Base-by-base conservation (phyloP, 2,113 vertebrate genomes). In the Progne subis region DNA sequence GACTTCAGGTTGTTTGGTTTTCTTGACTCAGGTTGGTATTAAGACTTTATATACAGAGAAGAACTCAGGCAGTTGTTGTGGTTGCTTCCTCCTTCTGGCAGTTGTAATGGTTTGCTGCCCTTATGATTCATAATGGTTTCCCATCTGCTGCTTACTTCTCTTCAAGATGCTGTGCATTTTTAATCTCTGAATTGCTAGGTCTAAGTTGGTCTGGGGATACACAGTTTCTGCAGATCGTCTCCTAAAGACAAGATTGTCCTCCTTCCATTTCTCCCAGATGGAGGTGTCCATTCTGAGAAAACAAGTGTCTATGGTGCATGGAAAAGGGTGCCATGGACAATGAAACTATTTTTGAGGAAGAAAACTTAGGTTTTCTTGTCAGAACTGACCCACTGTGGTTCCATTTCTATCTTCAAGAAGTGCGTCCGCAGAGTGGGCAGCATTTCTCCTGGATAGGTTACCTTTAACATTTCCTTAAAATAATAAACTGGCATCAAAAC, bases 41-140 rank as follows among this genome's bases (percentile, higher is more conserved):
- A 77, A 90, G 75, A 5, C 34, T 90, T 57, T 53, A 53, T 75
- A n/a, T 28, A 72, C 12, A 47, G 39, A 74, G 77, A 91, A 89
- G 47, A 77, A 59, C 78, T 86, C 52, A 55, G 46, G 21, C 43
- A 90, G 29, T n/a, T 86, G 63, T 95, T 95, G 63, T 90, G 90
- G 81, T 87, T 95, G 70, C 79, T 95, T 91, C 67, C 29, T 90
- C 91, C 94, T 91, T 91, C 94, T 95, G 78, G 79, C 82, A 78
- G 32, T 78, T 75, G 76, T 52, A 87, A 93, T 92, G 90, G 82
- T 91, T 95, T 92, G 57, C 78, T 96, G 84, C 93, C 82, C 91
- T 87, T 87, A 39, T 91, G 94, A 96, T 91, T 95, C 93, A 96
- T 96, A 89, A 82, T 85, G 87, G 50, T 55, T 95, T 80, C 67